phyloP scores from a whole-genome alignment of 2,888 invertebrate species.

The Hoplodrina blanda region DNA sequence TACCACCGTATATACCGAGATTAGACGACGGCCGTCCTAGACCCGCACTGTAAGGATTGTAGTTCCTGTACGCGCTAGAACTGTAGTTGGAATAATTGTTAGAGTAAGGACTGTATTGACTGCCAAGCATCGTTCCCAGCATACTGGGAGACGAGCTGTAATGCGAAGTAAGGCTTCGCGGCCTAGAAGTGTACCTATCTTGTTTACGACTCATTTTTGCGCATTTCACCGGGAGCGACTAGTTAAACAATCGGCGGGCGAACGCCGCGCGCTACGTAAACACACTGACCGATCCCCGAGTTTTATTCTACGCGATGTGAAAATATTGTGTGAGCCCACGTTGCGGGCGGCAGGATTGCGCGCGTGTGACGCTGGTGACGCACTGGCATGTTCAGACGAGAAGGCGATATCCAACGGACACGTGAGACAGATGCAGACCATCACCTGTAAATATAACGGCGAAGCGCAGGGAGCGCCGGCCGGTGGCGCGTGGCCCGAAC shows the following conservation, averaged over 20 bases:
- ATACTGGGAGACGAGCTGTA: constrained; percentile 87
- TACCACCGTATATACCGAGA: constrained; percentile 91
- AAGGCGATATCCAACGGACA: constrained; percentile 74
- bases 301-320: constrained; percentile 80
- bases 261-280: constrained; percentile 79
- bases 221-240: constrained; percentile 74
- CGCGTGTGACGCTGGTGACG: constrained; percentile 78
- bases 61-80: constrained; percentile 84
- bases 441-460: constrained; percentile 83
- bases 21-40: constrained; percentile 82
- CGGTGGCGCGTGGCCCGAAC: constrained; percentile 61
- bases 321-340: constrained; percentile 85
- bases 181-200: constrained; percentile 83
- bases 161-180: constrained; percentile 83
- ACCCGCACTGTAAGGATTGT: constrained; percentile 85
- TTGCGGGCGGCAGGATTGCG: constrained; percentile 73
- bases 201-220: constrained; percentile 87
- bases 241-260: constrained; percentile 71
- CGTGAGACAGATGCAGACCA: constrained; percentile 77
- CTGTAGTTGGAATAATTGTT: constrained; percentile 83
- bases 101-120: constrained; percentile 82
- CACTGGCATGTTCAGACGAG: constrained; percentile 73
- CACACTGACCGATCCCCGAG: constrained; percentile 83
- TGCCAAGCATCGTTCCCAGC: constrained; percentile 82
- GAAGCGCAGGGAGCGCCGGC: constrained; percentile 62